Evolutionary conservation across 37 sponge, comb jelly and placozoan species (phyloP), one percentile per base, ranked within the genome.

Genomic region (Trichoplax adhaerens): DNA sequence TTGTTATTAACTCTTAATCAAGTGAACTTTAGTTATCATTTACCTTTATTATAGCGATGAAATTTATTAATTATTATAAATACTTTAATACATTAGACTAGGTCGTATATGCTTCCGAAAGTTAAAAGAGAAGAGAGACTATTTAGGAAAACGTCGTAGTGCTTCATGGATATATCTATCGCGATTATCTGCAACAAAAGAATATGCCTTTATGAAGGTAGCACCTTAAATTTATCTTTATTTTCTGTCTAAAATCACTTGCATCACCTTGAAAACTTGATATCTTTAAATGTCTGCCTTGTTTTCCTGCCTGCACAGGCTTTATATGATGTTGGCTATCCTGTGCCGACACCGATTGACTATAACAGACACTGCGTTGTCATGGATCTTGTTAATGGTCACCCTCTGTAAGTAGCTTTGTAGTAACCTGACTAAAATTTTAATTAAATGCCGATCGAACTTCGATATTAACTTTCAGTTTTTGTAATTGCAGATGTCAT

Each of bases 161-260:
- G 79, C 82, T 49, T 93, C 99, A 0, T 98, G 99, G 99, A 74
- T 93, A 47, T 98, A 98, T 65, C 82, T 98, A 58, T 93, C 90
- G 2, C 77, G 94, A 54, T 72, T 98, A 29, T 79, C 99, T 65
- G 99, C 99, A 8, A 76, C 68, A 64, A 89, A 87, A 61, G 99
- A 98, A 76, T 93, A 68, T 68, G 82, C 94, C 48, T 93, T 80
- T 77, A 84, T 95, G 86, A 90, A 95, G 79, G 91, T 86, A 29
- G 52, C 48, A 55, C 46, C 29, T 5, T 49, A 68, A 48, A 55
- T 68, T 66, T 4, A 65, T 64, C 51, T 56, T 55, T 3, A 52
- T 62, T 60, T 72, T 29, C 29, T 29, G 29, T 29, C 29, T 29
- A 29, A 29, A 29, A 29, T 29, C 29, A 29, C 29, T 29, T 29